Evolutionary conservation across 2,888 invertebrate species (phyloP).

Genomic region (Drosophila histrio): DNA sequence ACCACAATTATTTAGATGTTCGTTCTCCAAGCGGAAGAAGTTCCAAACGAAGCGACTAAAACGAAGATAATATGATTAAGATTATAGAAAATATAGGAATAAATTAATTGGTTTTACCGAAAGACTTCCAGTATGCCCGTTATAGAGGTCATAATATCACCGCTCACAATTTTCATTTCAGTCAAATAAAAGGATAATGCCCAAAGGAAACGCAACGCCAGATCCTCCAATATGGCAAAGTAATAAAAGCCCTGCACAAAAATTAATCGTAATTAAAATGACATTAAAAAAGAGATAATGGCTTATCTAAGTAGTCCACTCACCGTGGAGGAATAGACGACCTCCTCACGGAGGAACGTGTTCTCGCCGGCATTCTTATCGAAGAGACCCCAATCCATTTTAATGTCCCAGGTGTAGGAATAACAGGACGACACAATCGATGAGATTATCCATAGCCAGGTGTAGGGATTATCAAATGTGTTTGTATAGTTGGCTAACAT

Average conservation of each 20-base stretch:
- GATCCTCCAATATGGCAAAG: slow-evolving; percentile 97
- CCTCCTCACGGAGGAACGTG: slow-evolving; percentile 95
- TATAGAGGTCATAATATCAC: slow-evolving; percentile 93
- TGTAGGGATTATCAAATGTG: slow-evolving; percentile 91
- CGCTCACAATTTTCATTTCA: slow-evolving; percentile 90
- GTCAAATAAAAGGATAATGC: slow-evolving; percentile 93
- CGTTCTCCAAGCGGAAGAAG: slow-evolving; percentile 99
- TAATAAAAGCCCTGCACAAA: slow-evolving; percentile 91
- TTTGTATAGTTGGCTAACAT: slow-evolving; percentile 86
- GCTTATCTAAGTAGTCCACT: slow-evolving; percentile 68
- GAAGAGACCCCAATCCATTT: slow-evolving; percentile 99
- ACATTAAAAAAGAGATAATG: neutral
- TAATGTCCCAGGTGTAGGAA: slow-evolving; percentile 98
- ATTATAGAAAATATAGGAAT: neutral
- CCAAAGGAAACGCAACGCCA: slow-evolving; percentile 97
- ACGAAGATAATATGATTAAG: neutral
- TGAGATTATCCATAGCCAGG: slow-evolving; percentile 95
- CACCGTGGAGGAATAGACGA: slow-evolving; percentile 96
- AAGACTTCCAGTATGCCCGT: slow-evolving; percentile 94
- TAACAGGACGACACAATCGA: slow-evolving; percentile 95
- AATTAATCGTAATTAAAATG: neutral
- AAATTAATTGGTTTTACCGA: slow-evolving; percentile 85
- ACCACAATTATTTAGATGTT: slow-evolving; percentile 99
- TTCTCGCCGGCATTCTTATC: slow-evolving; percentile 96
- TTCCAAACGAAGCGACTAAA: slow-evolving; percentile 98